Percentiles rank a stretch among this genome's conserved stretches.
Conservation (phyloP, 30 jellyfish, hydroid and myxozoan species). For the Turritopsis dohrnii region DNA sequence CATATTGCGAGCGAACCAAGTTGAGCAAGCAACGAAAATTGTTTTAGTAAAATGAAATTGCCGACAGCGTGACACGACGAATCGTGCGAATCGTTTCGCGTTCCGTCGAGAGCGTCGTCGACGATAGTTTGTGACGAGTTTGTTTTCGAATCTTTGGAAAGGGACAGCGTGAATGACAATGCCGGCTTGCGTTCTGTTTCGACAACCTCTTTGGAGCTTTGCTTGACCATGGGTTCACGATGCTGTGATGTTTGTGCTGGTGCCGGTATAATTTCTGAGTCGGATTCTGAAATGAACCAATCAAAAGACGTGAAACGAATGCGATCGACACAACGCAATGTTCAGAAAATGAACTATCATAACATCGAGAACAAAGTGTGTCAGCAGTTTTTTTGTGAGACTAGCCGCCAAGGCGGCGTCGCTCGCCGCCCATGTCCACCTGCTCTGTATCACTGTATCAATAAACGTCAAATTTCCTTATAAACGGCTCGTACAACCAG, state of each 20-base stretch:
- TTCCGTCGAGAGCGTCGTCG: not conserved
- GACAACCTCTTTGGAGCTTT: not conserved
- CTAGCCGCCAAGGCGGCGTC: too few relatives aligned
- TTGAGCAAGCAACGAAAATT: slow-evolving; percentile 59
- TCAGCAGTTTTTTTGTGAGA: too few relatives aligned
- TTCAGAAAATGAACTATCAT: too few relatives aligned
- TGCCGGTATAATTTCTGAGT: not conserved
- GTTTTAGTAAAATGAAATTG: slow-evolving; percentile 27
- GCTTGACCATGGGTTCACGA: not conserved
- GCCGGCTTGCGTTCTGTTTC: not conserved
- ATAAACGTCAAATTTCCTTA: too few relatives aligned
- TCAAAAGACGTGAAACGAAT: not conserved
- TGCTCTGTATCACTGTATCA: too few relatives aligned
- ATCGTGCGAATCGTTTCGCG: not conserved
- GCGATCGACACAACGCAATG: not conserved
- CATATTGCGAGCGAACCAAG: slow-evolving; percentile 72
- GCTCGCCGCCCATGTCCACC: too few relatives aligned
- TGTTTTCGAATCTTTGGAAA: not conserved
- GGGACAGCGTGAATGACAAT: not conserved
- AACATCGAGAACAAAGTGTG: too few relatives aligned
- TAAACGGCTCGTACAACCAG: too few relatives aligned
- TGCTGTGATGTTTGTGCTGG: not conserved
- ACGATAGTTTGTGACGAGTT: not conserved
- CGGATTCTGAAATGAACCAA: not conserved
- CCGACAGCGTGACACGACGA: slow-evolving; percentile 26